A percentile compares a stretch with the other conserved stretches of the same genome.
These are phyloP conservation scores for Corydoras maculifer DNA, from an alignment of 2,113 vertebrate genomes.

Conservation along the genomic window DNA sequence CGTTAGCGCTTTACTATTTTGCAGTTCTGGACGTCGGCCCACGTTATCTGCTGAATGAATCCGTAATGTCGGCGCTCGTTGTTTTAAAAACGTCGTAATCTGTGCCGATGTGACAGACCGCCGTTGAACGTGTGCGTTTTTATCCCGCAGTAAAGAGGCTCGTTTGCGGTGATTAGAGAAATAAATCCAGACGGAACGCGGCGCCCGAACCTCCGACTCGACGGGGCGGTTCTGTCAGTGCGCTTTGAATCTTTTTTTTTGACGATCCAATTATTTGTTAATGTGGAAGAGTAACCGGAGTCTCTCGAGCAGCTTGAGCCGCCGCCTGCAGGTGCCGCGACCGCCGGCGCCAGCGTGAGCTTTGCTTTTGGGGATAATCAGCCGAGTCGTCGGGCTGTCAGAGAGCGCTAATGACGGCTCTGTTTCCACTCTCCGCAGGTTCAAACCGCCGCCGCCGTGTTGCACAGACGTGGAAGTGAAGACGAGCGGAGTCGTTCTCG, in stretches of 20 bases:
- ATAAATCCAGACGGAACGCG: slow-evolving; percentile 1
- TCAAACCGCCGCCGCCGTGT: slow-evolving; percentile 35
- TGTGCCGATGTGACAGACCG: not conserved
- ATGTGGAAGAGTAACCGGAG: slow-evolving; percentile 46
- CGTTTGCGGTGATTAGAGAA: slow-evolving; percentile 6
- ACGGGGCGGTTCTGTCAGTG: slow-evolving; percentile 6
- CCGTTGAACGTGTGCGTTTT: not conserved
- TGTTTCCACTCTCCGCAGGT: slow-evolving; percentile 30
- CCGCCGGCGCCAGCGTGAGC: slow-evolving; percentile 44
- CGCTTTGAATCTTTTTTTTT: slow-evolving; percentile 17
- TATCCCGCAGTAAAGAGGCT: not conserved
- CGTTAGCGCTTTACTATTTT: too few relatives aligned
- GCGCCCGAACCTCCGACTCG: slow-evolving; percentile 1
- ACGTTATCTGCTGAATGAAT: too few relatives aligned
- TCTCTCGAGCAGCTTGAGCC: slow-evolving; percentile 35
- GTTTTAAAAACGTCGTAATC: too few relatives aligned
- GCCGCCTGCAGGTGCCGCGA: slow-evolving; percentile 18
- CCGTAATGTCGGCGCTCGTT: too few relatives aligned
- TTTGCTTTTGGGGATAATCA: slow-evolving; percentile 37
- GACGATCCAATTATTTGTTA: slow-evolving; percentile 43
- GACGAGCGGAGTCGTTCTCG: slow-evolving; percentile 37
- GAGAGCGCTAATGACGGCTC: slow-evolving; percentile 35
- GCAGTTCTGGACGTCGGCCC: too few relatives aligned
- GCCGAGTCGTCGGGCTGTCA: slow-evolving; percentile 22
- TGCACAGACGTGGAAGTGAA: slow-evolving; percentile 40